Evolutionary conservation across 1,140 invertebrate genomes (phyloP).

Genomic region (Scylla paramamosain): DNA sequence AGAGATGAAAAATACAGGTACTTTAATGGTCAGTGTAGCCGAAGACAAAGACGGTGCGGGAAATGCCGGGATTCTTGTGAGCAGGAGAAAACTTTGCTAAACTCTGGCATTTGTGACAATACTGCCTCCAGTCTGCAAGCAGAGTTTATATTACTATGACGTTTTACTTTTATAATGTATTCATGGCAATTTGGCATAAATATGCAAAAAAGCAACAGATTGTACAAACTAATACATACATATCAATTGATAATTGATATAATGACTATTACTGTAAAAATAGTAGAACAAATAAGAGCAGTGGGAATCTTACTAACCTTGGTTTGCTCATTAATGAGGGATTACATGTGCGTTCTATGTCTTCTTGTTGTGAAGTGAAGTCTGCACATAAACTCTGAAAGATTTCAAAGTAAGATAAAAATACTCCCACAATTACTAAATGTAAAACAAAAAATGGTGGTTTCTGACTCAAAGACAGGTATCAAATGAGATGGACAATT

Average conservation of each 20-base stretch:
- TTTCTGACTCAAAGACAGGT: too few species aligned
- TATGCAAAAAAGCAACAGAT: too few species aligned
- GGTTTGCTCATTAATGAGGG: constrained; percentile 75
- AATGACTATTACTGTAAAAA: too few species aligned
- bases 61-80: constrained; percentile 64
- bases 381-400: constrained; percentile 76
- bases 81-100: constrained; percentile 75
- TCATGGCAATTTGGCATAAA: too few species aligned
- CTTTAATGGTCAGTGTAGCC: constrained; percentile 72
- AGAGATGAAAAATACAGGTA: constrained; percentile 56
- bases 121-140: constrained; percentile 72
- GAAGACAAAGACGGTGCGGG: constrained; percentile 71
- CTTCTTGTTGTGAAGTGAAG: constrained; percentile 69
- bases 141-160: too few species aligned
- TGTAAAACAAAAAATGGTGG: too few species aligned
- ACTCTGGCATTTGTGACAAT: constrained; percentile 74
- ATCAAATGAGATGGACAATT: too few species aligned
- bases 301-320: constrained; percentile 14
- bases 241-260: too few species aligned
- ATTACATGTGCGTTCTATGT: constrained; percentile 75
- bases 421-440: too few species aligned
- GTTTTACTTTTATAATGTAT: too few species aligned
- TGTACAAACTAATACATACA: too few species aligned
- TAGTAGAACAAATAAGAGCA: too few species aligned
- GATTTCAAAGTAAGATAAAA: background rate